A percentile compares a stretch with the other conserved stretches of the same genome.
These are phyloP conservation scores for Podargus strigoides DNA, from an alignment of 2,797 vertebrate species.

Conservation along the genomic window DNA sequence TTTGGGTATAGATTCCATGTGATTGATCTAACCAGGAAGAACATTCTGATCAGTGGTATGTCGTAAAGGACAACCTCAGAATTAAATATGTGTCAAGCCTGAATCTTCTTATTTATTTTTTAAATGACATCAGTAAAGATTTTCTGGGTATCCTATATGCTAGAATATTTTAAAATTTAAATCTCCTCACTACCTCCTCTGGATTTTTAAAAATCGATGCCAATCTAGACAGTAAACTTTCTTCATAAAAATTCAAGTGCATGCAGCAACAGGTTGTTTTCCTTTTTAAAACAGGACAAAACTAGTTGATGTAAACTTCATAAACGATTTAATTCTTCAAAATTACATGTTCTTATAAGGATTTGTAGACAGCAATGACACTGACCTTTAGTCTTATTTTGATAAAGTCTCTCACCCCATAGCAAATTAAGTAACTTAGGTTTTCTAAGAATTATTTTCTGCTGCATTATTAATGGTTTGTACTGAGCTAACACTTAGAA, in stretches of 20 bases:
- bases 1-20: neutral
- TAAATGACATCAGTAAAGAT: neutral
- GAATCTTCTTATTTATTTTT: neutral
- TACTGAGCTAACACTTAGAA: neutral
- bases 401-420: neutral
- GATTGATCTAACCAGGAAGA: neutral
- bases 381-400: neutral
- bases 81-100: neutral
- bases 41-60: neutral
- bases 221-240: neutral
- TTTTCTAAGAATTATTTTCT: neutral
- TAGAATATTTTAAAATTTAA: neutral
- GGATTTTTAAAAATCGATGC: neutral
- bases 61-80: neutral
- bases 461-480: neutral
- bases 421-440: neutral
- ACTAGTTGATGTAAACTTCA: neutral
- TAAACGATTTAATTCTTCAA: neutral
- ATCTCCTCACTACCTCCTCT: neutral
- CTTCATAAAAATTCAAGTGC: neutral
- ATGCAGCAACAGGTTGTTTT: neutral
- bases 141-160: neutral
- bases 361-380: rapidly evolving
- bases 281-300: neutral
- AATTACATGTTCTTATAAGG: neutral